These are phyloP conservation scores for Therioaphis trifolii DNA, from an alignment of 2,888 invertebrate species.

Conservation along the genomic window DNA sequence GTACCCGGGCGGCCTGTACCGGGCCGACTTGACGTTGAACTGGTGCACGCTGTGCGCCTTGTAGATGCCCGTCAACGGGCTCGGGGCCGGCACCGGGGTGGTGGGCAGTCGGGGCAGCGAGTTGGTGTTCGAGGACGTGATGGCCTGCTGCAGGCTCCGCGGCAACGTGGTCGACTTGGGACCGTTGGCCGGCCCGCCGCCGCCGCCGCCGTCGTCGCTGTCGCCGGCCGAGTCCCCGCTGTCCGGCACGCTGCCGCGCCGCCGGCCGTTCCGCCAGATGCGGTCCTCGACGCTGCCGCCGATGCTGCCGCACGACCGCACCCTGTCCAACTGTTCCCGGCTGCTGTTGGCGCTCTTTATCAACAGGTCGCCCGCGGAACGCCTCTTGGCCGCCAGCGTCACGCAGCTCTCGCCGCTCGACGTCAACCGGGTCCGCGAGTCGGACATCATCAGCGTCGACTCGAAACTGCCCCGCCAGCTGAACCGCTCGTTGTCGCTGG, in stretches of 20 bases:
- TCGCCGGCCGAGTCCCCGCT: conserved; percentile 71
- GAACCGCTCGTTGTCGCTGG: conserved; percentile 89
- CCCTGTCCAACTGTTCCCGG: conserved; percentile 79
- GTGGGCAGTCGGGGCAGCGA: conserved; percentile 82
- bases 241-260: conserved; percentile 74
- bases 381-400: conserved; percentile 79
- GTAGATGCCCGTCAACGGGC: conserved; percentile 70
- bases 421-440: conserved; percentile 78
- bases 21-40: conserved; percentile 81
- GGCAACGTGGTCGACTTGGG: conserved; percentile 74
- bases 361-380: conserved; percentile 85
- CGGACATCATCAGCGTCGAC: conserved; percentile 88
- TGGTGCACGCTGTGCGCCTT: conserved; percentile 76
- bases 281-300: conserved; percentile 76
- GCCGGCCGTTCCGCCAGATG: conserved; percentile 67
- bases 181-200: conserved; percentile 70
- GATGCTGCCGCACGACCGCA: conserved; percentile 85
- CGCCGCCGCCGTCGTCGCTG: conserved; percentile 73
- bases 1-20: conserved; percentile 87
- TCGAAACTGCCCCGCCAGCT: conserved; percentile 94
- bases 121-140: conserved; percentile 73
- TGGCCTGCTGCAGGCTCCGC: conserved; percentile 72
- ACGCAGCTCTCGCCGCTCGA: conserved; percentile 74
- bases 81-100: conserved; percentile 68
- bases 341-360: conserved; percentile 84